Conservation (phyloP, 2,888 invertebrate species). For the Plagodis pulveraria region DNA sequence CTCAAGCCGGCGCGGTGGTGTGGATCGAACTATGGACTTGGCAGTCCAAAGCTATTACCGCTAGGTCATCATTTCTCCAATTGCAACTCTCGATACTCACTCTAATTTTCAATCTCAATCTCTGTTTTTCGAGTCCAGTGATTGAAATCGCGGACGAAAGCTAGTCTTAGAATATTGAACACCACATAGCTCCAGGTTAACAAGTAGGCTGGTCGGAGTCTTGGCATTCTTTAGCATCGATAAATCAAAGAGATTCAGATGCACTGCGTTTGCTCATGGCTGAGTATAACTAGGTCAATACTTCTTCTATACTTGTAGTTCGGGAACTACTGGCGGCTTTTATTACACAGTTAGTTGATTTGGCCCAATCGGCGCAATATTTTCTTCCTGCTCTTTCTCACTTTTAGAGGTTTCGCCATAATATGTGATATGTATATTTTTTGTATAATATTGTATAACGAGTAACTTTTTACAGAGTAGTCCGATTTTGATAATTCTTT, state of each 20-base stretch:
- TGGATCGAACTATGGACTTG: too few relatives aligned
- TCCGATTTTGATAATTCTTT: too few relatives aligned
- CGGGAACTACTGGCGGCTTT: neutral
- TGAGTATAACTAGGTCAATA: slow-evolving; percentile 20
- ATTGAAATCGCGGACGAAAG: neutral
- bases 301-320: slow-evolving; percentile 10
- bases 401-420: too few relatives aligned
- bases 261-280: slow-evolving; percentile 7
- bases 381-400: too few relatives aligned
- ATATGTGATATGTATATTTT: too few relatives aligned
- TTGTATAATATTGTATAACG: too few relatives aligned
- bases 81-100: too few relatives aligned
- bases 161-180: neutral
- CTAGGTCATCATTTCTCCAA: too few relatives aligned
- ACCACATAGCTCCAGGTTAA: neutral
- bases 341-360: neutral
- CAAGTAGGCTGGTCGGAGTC: neutral
- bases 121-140: neutral
- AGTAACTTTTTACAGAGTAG: too few relatives aligned
- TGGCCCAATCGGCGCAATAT: too few relatives aligned
- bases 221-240: slow-evolving; percentile 17
- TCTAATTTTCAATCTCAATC: neutral
- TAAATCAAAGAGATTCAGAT: slow-evolving; percentile 24
- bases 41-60: too few relatives aligned
- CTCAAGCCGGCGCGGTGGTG: too few relatives aligned